These are phyloP conservation scores for Strix aluco DNA, from an alignment of 2,113 vertebrate species.

Conservation along the genomic window DNA sequence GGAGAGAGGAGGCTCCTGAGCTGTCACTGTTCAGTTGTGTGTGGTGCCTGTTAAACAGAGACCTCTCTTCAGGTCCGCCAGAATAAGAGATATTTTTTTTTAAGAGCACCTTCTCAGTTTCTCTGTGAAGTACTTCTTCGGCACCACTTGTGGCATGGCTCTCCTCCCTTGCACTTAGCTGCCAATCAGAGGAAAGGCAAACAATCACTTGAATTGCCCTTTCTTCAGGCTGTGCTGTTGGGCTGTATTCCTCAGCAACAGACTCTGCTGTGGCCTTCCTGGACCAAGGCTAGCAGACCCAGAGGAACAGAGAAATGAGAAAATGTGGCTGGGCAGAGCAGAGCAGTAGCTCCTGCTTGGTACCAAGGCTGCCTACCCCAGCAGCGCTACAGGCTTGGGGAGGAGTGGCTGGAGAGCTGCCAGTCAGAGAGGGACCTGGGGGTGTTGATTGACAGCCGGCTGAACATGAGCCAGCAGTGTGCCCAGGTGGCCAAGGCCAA, in stretches of 20 bases:
- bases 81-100: not conserved
- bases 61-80: not conserved
- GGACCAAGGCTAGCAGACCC: not conserved
- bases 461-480: no score
- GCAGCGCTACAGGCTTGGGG: no score
- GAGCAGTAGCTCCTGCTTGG: not conserved
- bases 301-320: constrained; percentile 15
- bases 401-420: no score
- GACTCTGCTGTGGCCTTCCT: not conserved
- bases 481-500: no score
- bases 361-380: not conserved
- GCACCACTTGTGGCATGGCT: not conserved
- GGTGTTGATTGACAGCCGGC: no score
- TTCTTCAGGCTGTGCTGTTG: not conserved
- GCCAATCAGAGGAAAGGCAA: not conserved
- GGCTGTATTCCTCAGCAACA: not conserved
- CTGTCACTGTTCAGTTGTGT: not conserved
- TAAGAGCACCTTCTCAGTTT: not conserved
- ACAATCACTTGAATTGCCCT: not conserved
- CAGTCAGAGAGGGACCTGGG: no score
- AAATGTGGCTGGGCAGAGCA: not conserved
- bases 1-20: not conserved
- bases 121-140: not conserved
- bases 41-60: not conserved
- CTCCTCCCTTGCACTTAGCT: not conserved